phyloP scores from a whole-genome alignment of 2,113 vertebrate species.

The Acrocephalus kingi region DNA sequence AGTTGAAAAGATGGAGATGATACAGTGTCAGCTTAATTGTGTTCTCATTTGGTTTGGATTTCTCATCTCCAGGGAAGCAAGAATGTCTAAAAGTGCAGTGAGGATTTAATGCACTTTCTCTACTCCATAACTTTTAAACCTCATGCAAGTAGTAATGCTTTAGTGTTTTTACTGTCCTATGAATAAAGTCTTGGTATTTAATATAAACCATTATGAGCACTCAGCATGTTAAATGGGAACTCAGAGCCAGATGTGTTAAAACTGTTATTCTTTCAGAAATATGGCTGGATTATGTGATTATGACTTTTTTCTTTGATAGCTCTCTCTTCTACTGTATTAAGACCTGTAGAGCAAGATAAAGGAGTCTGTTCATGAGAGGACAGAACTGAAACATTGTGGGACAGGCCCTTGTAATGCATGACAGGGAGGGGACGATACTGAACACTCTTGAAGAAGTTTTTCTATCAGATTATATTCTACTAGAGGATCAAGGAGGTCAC shows the following conservation, averaged over 20 bases:
- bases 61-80: neutral
- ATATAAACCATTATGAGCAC: neutral
- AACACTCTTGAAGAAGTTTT: neutral
- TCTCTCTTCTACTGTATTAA: neutral
- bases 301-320: neutral
- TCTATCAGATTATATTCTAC: neutral
- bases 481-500: neutral
- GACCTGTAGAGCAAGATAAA: neutral
- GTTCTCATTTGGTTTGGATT: neutral
- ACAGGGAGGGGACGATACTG: accelerated
- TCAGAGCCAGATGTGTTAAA: neutral
- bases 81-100: neutral
- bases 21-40: neutral
- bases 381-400: neutral
- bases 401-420: neutral
- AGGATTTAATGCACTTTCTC: neutral
- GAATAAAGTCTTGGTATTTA: neutral
- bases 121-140: neutral
- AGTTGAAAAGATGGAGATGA: neutral
- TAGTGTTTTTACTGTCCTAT: neutral
- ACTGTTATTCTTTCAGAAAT: neutral
- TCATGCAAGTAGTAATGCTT: neutral
- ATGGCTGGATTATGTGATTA: neutral
- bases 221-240: neutral
- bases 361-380: neutral